Evolutionary conservation across 2,888 invertebrate genomes (phyloP).

Genomic region (Drosophila robusta): DNA sequence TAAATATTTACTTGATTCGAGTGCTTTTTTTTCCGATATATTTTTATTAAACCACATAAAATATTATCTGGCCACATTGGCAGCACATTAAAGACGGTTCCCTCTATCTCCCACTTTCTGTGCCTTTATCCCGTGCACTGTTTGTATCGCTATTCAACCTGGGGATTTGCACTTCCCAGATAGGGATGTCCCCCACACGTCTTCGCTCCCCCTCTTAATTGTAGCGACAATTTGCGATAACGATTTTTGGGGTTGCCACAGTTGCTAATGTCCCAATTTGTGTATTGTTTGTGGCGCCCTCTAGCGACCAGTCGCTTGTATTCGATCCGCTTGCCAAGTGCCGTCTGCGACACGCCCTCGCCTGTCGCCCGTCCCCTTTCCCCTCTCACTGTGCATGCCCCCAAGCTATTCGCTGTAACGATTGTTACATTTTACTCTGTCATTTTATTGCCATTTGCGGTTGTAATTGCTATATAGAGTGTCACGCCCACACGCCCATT

Average conservation of each 20-base stretch:
- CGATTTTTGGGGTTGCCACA: conserved; percentile 48
- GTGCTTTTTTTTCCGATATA: conserved; percentile 23
- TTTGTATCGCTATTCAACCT: conserved; percentile 19
- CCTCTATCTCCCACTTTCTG: neutral
- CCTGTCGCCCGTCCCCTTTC: accelerated
- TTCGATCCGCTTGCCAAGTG: conserved; percentile 4
- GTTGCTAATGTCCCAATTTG: conserved; percentile 61
- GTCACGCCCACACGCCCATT: conserved; percentile 49
- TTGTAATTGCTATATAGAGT: conserved; percentile 71
- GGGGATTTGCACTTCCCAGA: conserved; percentile 3
- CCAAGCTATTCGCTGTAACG: conserved; percentile 39
- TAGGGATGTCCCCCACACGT: neutral
- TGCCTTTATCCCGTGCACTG: conserved; percentile 14
- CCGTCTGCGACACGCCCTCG: conserved; percentile 23
- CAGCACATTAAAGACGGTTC: conserved; percentile 22
- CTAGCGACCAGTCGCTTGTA: conserved; percentile 34
- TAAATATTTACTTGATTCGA: conserved; percentile 55
- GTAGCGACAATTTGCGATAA: conserved; percentile 65
- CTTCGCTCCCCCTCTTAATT: conserved; percentile 39
- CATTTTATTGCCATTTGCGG: conserved; percentile 79
- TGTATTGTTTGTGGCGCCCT: conserved; percentile 64
- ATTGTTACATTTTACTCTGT: conserved; percentile 67
- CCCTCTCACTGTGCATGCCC: neutral
- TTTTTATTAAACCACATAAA: conserved; percentile 45
- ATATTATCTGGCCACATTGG: conserved; percentile 30